Percentiles rank a stretch among this genome's conserved stretches.
Conservation (phyloP, 2,888 invertebrate genomes). For the Calameuta pallipes region DNA sequence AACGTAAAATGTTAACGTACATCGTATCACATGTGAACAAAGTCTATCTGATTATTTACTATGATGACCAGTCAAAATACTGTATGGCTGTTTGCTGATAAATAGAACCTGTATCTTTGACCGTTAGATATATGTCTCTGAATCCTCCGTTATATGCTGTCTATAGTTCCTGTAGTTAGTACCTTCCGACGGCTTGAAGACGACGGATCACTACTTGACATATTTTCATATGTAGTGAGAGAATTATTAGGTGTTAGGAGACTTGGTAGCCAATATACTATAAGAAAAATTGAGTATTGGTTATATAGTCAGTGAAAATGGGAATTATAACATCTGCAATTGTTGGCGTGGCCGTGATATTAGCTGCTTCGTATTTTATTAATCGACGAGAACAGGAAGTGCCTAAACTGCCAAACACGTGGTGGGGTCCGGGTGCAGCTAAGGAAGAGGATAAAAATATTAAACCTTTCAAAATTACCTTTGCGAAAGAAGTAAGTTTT, state of each 20-base stretch:
- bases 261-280: not conserved
- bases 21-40: not conserved
- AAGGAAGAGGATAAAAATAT: constrained; percentile 43
- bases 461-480: constrained; percentile 51
- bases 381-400: not conserved
- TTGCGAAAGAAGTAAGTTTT: constrained; percentile 46
- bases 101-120: not conserved
- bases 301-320: not conserved
- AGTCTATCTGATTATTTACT: not conserved
- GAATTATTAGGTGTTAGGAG: not conserved
- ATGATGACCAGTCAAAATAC: not conserved
- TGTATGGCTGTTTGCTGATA: not conserved
- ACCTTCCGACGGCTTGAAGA: not conserved
- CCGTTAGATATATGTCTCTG: not conserved
- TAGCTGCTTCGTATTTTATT: not conserved
- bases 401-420: constrained; percentile 12
- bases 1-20: not conserved
- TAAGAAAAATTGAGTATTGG: not conserved
- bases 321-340: not conserved
- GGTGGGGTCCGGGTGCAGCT: constrained; percentile 47
- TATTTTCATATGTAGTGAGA: not conserved
- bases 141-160: not conserved
- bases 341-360: not conserved
- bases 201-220: not conserved
- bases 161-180: not conserved